Percentiles rank a stretch among this genome's conserved stretches.
These are phyloP conservation scores for Synanthedon tipuliformis DNA, from an alignment of 2,888 invertebrate genomes.

Conservation along the genomic window DNA sequence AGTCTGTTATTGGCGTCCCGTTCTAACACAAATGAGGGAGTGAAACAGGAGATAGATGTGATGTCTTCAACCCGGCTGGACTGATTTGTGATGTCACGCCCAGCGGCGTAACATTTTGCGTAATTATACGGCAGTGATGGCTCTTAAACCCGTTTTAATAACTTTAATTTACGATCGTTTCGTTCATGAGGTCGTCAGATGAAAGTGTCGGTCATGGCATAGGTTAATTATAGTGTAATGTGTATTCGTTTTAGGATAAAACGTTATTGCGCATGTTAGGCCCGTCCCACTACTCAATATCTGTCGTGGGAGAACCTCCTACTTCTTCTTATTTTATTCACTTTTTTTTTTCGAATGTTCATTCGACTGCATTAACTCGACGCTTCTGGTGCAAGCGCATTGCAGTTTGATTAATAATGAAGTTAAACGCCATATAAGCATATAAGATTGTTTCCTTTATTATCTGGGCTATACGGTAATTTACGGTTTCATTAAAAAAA, in stretches of 20 bases:
- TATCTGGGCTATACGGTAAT: too few relatives aligned
- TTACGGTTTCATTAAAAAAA: too few relatives aligned
- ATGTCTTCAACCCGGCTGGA: conserved; percentile 58
- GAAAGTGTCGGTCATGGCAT: conserved; percentile 50
- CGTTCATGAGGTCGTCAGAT: conserved; percentile 46
- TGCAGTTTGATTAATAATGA: conserved; percentile 64
- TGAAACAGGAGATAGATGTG: conserved; percentile 43
- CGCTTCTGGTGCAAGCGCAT: conserved; percentile 43
- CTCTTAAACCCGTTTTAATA: conserved; percentile 65
- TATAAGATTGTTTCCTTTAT: conserved; percentile 8
- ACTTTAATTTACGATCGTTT: conserved; percentile 57
- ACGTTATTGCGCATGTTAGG: conserved; percentile 66
- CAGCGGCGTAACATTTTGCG: conserved; percentile 70
- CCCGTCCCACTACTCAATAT: conserved; percentile 71
- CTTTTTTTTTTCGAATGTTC: conserved; percentile 49
- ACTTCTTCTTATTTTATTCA: conserved; percentile 67
- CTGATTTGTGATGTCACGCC: conserved; percentile 71
- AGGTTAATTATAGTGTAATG: conserved; percentile 43
- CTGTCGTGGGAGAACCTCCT: conserved; percentile 66
- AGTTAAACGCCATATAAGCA: conserved; percentile 13
- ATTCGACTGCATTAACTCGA: conserved; percentile 57
- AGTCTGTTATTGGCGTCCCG: conserved; percentile 33
- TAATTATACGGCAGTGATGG: conserved; percentile 59
- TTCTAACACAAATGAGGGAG: conserved; percentile 20
- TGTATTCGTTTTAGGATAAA: conserved; percentile 38